A percentile compares a stretch with the other conserved stretches of the same genome.
Conservation (phyloP, 2,888 invertebrate species). For the Crossocerus cetratus region DNA sequence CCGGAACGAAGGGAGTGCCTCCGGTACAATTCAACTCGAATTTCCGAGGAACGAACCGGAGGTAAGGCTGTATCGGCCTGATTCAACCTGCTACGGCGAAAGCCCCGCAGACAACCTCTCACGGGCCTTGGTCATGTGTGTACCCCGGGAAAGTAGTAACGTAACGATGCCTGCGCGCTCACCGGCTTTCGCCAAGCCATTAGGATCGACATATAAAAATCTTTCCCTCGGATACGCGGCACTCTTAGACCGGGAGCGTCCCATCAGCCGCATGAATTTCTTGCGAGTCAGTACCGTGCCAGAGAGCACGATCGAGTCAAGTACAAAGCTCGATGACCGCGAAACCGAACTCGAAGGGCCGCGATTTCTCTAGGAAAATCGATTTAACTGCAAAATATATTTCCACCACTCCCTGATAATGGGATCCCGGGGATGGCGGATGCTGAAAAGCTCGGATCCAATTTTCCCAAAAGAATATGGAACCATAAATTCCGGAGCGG, state of each 20-base stretch:
- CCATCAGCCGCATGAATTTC: not conserved
- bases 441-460: not conserved
- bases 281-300: too few species aligned
- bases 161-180: slow-evolving; percentile 37
- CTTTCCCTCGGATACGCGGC: slow-evolving; percentile 24
- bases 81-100: slow-evolving; percentile 48
- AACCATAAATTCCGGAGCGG: slow-evolving; percentile 36
- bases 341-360: too few species aligned
- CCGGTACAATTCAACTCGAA: slow-evolving; percentile 66
- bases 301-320: too few species aligned
- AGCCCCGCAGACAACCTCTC: slow-evolving; percentile 50
- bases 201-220: slow-evolving; percentile 48
- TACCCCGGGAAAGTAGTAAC: slow-evolving; percentile 52
- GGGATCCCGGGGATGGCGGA: not conserved
- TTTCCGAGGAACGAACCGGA: slow-evolving; percentile 56
- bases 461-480: slow-evolving; percentile 34
- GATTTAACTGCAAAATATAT: too few species aligned
- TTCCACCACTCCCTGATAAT: too few species aligned
- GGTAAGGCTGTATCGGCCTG: slow-evolving; percentile 52
- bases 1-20: slow-evolving; percentile 27
- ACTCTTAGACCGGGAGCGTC: slow-evolving; percentile 5
- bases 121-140: slow-evolving; percentile 51
- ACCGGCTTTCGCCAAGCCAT: slow-evolving; percentile 47
- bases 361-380: too few species aligned
- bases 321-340: too few species aligned